Evolutionary conservation across 2,888 invertebrate genomes (phyloP).

Genomic region (Philhelius pedissequus): DNA sequence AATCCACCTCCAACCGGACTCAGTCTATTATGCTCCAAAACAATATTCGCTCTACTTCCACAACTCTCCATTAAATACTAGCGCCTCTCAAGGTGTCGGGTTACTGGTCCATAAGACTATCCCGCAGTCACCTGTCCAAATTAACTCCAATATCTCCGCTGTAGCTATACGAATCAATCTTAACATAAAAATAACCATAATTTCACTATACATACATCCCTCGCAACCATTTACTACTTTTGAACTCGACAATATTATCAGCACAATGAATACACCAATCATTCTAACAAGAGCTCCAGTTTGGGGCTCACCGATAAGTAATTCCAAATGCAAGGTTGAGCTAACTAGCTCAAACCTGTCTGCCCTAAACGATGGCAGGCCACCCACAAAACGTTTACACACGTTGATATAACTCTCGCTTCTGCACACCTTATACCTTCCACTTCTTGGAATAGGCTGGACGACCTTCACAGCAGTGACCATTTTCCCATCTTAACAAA

Average conservation of each 20-base stretch:
- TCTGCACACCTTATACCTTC: no score
- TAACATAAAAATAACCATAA: constrained; percentile 5
- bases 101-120: neutral
- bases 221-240: neutral
- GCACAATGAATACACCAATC: neutral
- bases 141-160: neutral
- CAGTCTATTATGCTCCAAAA: neutral
- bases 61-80: neutral
- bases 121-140: neutral
- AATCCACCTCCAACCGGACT: neutral
- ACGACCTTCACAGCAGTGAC: neutral
- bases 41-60: no score
- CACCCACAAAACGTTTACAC: no score
- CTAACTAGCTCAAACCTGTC: constrained; percentile 3
- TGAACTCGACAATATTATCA: neutral
- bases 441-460: neutral
- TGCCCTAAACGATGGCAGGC: neutral
- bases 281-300: constrained; percentile 24
- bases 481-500: neutral
- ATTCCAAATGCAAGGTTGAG: constrained; percentile 20
- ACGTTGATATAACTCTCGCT: no score
- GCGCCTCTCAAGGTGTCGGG: neutral
- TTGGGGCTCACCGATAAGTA: constrained; percentile 19
- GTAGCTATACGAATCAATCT: constrained; percentile 25
- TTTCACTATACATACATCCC: constrained; percentile 18